These are phyloP conservation scores for Spea hammondii DNA, from an alignment of 2,797 vertebrate genomes.

Conservation along the genomic window DNA sequence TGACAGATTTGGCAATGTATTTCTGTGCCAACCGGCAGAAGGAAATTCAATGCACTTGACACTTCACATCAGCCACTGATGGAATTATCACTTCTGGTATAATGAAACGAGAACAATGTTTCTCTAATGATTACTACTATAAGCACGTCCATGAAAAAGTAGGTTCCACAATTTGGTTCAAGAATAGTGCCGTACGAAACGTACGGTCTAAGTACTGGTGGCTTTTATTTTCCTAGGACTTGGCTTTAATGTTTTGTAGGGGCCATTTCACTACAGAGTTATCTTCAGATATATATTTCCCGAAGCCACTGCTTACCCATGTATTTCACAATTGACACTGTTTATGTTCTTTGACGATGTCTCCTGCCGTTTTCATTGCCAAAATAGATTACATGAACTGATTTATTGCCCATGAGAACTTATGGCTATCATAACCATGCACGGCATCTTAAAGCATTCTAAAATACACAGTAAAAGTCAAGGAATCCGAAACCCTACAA, in stretches of 20 bases:
- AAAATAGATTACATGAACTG: conserved; percentile 33
- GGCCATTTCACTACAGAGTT: not conserved
- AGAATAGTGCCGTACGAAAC: too few relatives aligned
- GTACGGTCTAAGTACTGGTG: not conserved
- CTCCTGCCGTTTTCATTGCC: conserved; percentile 33
- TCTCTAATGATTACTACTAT: too few relatives aligned
- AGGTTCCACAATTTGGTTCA: too few relatives aligned
- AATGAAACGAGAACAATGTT: too few relatives aligned
- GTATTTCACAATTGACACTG: conserved; percentile 37
- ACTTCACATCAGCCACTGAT: too few relatives aligned
- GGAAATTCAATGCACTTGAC: too few relatives aligned
- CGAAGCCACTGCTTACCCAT: conserved; percentile 20
- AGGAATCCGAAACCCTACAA: not conserved
- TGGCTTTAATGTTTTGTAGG: not conserved
- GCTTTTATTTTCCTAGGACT: not conserved
- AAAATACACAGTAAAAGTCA: not conserved
- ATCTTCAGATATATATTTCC: conserved; percentile 12
- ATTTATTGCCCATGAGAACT: conserved; percentile 25
- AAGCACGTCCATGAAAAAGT: too few relatives aligned
- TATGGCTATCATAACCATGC: conserved; percentile 33
- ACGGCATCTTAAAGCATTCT: conserved; percentile 20
- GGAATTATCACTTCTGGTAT: too few relatives aligned
- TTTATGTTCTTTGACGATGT: conserved; percentile 43
- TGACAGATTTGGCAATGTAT: too few relatives aligned
- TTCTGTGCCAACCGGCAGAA: too few relatives aligned